Conservation (phyloP, 1,140 invertebrate genomes). For the Microplitis mediator region DNA sequence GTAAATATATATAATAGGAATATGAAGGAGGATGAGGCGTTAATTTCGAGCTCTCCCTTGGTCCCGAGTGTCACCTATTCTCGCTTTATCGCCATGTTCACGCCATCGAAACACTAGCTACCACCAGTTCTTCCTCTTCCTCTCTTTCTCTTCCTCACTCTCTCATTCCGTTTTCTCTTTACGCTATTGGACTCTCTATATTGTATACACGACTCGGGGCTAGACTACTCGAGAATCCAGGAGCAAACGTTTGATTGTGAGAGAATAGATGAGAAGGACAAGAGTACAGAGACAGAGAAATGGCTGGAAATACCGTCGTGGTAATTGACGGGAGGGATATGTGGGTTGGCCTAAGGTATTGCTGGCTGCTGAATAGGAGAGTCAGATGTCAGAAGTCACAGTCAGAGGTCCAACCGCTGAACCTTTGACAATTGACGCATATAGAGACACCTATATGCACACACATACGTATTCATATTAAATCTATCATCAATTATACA, state of each 20-base stretch:
- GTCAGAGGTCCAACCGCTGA: slow-evolving; percentile 1
- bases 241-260: too few species aligned
- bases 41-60: slow-evolving; percentile 3
- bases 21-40: neutral
- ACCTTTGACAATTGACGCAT: slow-evolving; percentile 9
- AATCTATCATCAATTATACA: too few species aligned
- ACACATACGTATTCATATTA: too few species aligned
- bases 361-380: neutral
- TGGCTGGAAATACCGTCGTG: slow-evolving; percentile 16
- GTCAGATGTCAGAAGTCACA: slow-evolving; percentile 5
- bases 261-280: neutral
- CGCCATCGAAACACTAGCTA: neutral
- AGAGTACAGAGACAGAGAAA: neutral
- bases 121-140: neutral
- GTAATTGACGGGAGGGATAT: slow-evolving; percentile 26
- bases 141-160: too few species aligned
- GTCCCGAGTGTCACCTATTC: slow-evolving; percentile 18
- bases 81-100: slow-evolving; percentile 23
- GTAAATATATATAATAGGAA: neutral
- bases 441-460: too few species aligned
- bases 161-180: neutral
- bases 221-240: too few species aligned
- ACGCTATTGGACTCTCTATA: too few species aligned
- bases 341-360: neutral
- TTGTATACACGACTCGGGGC: too few species aligned